phyloP scores from a whole-genome alignment of 1,140 invertebrate genomes.

The Zaprionus ornatus region DNA sequence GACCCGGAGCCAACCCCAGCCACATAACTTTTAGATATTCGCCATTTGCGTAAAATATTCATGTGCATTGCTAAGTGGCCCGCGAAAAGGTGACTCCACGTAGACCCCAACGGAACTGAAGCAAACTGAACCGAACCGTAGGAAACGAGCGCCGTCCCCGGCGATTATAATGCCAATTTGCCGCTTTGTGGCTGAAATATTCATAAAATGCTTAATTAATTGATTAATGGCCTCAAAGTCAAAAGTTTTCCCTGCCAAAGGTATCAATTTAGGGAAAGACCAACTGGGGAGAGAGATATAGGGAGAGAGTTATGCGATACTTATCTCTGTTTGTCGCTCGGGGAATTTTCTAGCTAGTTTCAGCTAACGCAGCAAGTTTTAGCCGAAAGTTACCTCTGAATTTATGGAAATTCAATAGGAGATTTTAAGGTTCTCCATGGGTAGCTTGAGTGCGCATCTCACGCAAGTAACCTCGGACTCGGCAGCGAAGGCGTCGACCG shows the following conservation, averaged over 20 bases:
- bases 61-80: slow-evolving; percentile 60
- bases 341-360: slow-evolving; percentile 24
- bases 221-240: slow-evolving; percentile 77
- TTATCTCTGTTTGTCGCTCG: neutral
- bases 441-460: neutral
- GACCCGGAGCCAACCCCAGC: neutral
- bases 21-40: slow-evolving; percentile 55
- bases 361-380: slow-evolving; percentile 45
- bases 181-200: slow-evolving; percentile 62
- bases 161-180: slow-evolving; percentile 60
- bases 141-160: neutral
- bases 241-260: slow-evolving; percentile 60
- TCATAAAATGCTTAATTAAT: slow-evolving; percentile 82
- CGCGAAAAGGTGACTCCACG: slow-evolving; percentile 53
- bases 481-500: neutral
- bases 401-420: slow-evolving; percentile 23
- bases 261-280: slow-evolving; percentile 70
- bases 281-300: slow-evolving; percentile 1
- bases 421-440: neutral
- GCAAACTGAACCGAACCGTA: neutral
- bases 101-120: slow-evolving; percentile 7
- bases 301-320: slow-evolving; percentile 23
- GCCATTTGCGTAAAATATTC: slow-evolving; percentile 69
- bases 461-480: neutral
- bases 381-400: slow-evolving; percentile 35